phyloP scores from a whole-genome alignment of 2,888 invertebrate species.

The Metacarcinus magister region DNA sequence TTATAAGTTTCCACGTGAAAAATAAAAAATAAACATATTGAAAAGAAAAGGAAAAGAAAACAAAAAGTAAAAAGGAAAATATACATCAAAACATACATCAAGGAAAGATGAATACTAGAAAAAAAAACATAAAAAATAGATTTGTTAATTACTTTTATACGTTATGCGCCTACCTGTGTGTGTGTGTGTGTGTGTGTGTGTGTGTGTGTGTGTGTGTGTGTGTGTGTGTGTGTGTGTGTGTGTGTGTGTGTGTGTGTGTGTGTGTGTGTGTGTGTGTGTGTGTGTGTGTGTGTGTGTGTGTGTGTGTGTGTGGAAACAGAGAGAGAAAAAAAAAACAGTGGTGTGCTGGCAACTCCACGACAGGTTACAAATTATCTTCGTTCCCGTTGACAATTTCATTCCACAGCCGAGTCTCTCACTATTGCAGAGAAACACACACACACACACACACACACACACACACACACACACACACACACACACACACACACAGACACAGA shows the following conservation, averaged over 20 bases:
- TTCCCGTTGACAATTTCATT: slow-evolving; percentile 30
- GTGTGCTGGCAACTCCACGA: not conserved
- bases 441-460: slow-evolving; percentile 17
- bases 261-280: not conserved
- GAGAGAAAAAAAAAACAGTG: not conserved
- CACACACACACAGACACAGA: not conserved
- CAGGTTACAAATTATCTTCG: slow-evolving; percentile 16
- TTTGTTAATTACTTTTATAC: too few relatives aligned
- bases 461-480: slow-evolving; percentile 12
- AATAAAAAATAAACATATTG: too few relatives aligned
- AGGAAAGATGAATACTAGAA: too few relatives aligned
- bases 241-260: not conserved
- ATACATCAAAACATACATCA: too few relatives aligned
- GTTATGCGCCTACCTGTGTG: too few relatives aligned
- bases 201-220: too few relatives aligned
- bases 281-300: slow-evolving; percentile 39
- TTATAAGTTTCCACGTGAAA: too few relatives aligned
- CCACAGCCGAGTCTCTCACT: not conserved
- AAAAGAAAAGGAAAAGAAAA: too few relatives aligned
- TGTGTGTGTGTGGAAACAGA: slow-evolving; percentile 32
- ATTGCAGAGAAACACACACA: not conserved
- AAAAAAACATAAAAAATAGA: too few relatives aligned
- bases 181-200: too few relatives aligned
- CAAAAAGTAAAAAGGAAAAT: too few relatives aligned
- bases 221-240: too few relatives aligned